Evolutionary conservation across 2,113 vertebrate genomes (phyloP).

Genomic region (Hoplias malabaricus): DNA sequence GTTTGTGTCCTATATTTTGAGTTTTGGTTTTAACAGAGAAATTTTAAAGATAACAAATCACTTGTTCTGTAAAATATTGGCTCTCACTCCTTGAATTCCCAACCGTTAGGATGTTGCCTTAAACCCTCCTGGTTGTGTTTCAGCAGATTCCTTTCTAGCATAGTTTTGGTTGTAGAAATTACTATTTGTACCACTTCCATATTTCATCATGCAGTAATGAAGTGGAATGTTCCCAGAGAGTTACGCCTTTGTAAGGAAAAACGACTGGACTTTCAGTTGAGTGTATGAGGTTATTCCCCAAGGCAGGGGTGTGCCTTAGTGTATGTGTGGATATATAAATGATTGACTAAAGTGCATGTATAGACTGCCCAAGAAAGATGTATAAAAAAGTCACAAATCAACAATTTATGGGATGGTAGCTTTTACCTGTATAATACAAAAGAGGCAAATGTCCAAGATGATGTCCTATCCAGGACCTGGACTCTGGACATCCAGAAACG

Average conservation of each 20-base stretch:
- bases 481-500: neutral
- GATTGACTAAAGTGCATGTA: slow-evolving; percentile 10
- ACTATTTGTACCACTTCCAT: too few species aligned
- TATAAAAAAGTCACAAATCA: too few species aligned
- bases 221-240: neutral
- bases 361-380: neutral
- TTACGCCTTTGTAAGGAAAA: neutral
- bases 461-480: too few species aligned
- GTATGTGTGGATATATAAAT: neutral
- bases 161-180: too few species aligned
- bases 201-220: neutral
- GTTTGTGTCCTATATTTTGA: too few species aligned
- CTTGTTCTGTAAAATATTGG: neutral
- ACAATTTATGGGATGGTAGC: too few species aligned
- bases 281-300: neutral
- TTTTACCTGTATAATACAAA: too few species aligned
- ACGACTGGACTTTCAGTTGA: neutral
- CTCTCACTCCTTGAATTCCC: neutral
- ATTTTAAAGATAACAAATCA: too few species aligned
- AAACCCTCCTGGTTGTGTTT: too few species aligned
- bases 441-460: too few species aligned
- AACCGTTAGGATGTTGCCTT: too few species aligned
- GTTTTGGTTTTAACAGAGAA: too few species aligned
- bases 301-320: neutral
- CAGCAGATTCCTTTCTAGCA: neutral